Evolutionary conservation across 2,888 invertebrate species (phyloP).

Genomic region (Apeira syringaria): DNA sequence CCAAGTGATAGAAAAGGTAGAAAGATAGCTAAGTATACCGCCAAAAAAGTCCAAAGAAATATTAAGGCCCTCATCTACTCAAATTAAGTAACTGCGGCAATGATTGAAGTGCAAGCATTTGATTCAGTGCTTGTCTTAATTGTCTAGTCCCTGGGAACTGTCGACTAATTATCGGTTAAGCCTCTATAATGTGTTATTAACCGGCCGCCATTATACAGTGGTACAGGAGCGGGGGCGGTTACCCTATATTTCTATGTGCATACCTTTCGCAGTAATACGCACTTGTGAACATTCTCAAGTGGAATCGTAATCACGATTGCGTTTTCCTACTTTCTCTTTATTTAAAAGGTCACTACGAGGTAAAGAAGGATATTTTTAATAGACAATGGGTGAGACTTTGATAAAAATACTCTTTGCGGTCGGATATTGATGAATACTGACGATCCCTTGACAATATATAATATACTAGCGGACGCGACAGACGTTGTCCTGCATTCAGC

Average conservation of each 20-base stretch:
- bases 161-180: constrained; percentile 54
- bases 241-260: constrained; percentile 55
- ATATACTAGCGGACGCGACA: too few species aligned
- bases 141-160: constrained; percentile 57
- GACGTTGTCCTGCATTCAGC: too few species aligned
- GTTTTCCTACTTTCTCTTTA: background rate
- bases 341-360: background rate
- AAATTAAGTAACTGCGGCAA: too few species aligned
- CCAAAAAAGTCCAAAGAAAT: too few species aligned
- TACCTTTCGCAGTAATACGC: constrained; percentile 54
- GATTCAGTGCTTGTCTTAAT: constrained; percentile 60
- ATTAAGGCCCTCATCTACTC: too few species aligned
- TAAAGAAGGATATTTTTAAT: too few species aligned
- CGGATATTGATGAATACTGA: background rate
- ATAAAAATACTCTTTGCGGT: too few species aligned
- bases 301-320: background rate
- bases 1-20: too few species aligned
- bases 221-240: constrained; percentile 55
- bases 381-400: too few species aligned
- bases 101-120: too few species aligned
- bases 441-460: background rate
- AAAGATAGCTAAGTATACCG: too few species aligned
- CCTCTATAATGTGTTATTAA: constrained; percentile 57
- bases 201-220: constrained; percentile 55
- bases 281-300: constrained; percentile 40